Evolutionary conservation across 2,113 vertebrate genomes (phyloP).

Genomic region (Capreolus pygargus): DNA sequence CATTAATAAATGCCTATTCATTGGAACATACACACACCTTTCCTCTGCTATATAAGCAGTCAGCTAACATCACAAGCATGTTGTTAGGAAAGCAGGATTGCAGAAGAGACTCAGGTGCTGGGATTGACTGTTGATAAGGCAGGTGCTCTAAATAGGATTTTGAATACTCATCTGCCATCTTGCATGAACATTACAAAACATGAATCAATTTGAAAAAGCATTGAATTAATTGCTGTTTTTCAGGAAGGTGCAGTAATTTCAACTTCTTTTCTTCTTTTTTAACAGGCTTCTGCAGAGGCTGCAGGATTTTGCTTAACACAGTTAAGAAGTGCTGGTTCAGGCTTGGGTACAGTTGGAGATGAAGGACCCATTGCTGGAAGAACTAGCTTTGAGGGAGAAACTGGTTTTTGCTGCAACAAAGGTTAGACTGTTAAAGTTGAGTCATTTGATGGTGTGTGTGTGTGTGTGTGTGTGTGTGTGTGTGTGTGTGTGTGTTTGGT

Average conservation of each 20-base stretch:
- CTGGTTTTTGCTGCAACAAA: neutral
- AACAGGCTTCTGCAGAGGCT: neutral
- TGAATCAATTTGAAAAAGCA: neutral
- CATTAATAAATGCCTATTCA: neutral
- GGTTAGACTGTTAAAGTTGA: neutral
- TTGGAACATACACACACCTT: neutral
- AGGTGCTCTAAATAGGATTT: neutral
- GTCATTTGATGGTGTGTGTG: neutral
- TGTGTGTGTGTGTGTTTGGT: neutral
- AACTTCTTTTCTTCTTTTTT: neutral
- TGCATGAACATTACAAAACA: neutral
- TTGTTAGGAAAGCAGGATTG: neutral
- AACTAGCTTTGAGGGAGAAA: neutral
- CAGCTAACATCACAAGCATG: neutral
- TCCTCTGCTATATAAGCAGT: neutral
- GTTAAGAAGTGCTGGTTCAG: neutral
- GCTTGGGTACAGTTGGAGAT: neutral
- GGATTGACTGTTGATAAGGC: neutral
- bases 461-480: neutral
- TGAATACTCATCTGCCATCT: neutral
- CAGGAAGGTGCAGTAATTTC: neutral
- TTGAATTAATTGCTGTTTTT: neutral
- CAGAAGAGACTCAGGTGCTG: neutral
- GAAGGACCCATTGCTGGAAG: neutral
- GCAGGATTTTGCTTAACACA: conserved; percentile 10